Base-by-base conservation (phyloP, 2,888 invertebrate genomes). In the Diaperis boleti region DNA sequence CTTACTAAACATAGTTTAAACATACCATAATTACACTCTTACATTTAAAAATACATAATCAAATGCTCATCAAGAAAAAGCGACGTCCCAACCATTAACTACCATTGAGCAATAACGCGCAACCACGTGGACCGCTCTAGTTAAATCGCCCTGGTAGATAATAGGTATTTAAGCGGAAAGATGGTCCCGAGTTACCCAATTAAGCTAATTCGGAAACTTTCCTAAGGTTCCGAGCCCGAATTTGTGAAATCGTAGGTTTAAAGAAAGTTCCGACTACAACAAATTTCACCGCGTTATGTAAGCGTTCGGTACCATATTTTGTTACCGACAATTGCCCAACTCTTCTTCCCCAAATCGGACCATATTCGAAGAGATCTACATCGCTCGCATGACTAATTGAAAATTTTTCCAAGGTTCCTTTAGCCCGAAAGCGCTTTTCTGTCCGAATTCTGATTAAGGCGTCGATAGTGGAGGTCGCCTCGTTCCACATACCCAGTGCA, bases 401-500 rank as follows among this genome's bases (percentile, higher is more conserved):
- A 31, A 17, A 33, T 3, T 6, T 54, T 37, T 35, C 26, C 57
- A 57, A 57, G 57, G 57, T 14, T 35, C 15, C 6, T 33, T 17
- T 29, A 41, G 41, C 33, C 56, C 22, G 11, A 56, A 37, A 59
- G 49, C 59, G 18, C 47, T 26, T 29, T 47, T 49, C 41, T 49
- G 59, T 59, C 49, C 49, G 56, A 56, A 56, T 35, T 56, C 45
- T 56, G 56, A 39, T 56, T 56, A 44, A 56, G 56, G 33, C 26
- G 52, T 22, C 52, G 45, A 45, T 56, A 31, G 45, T 56, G 47
- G 39, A 72, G 73, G 72, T 70, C 69, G 65, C 59, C 67, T 60
- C 64, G 73, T 67, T 68, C 75, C 67, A 76, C 59, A 73, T 74
- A 75, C 76, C 75, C 65, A 74, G 66, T 76, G 71, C 74, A 76